Conservation (phyloP, 1,140 invertebrate genomes). For the Holcopasites calliopsidis region DNA sequence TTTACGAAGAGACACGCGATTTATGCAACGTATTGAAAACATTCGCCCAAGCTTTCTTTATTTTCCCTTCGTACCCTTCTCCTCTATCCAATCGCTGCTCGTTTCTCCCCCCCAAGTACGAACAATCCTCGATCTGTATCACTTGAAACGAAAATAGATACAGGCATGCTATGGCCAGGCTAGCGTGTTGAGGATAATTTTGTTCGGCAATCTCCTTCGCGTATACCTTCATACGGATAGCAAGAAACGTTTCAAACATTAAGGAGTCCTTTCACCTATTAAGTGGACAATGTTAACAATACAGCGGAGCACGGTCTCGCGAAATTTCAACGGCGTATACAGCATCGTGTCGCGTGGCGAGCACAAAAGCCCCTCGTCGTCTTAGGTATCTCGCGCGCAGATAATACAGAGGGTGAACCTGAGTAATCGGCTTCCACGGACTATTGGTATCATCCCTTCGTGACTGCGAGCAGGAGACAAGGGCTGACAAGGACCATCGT, state of each 20-base stretch:
- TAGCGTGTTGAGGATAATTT: background rate
- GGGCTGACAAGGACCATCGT: slow-evolving; percentile 38
- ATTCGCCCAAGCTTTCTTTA: slow-evolving; percentile 18
- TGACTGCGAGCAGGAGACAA: slow-evolving; percentile 20
- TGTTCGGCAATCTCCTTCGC: background rate
- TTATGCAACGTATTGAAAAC: slow-evolving; percentile 52
- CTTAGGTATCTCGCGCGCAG: slow-evolving; percentile 29
- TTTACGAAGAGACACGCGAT: slow-evolving; percentile 55
- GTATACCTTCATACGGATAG: background rate
- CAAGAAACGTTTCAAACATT: background rate
- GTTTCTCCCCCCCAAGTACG: background rate
- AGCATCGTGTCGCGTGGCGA: slow-evolving; percentile 14
- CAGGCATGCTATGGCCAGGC: background rate
- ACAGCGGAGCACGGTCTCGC: slow-evolving; percentile 14
- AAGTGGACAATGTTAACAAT: slow-evolving; percentile 60
- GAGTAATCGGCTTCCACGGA: slow-evolving; percentile 45
- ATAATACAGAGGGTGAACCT: slow-evolving; percentile 45
- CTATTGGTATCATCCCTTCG: slow-evolving; percentile 32
- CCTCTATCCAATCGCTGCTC: background rate
- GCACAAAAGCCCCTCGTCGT: slow-evolving; percentile 37
- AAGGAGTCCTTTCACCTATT: slow-evolving; percentile 36
- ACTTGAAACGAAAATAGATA: slow-evolving; percentile 1
- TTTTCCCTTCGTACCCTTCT: background rate
- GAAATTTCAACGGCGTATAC: slow-evolving; percentile 59
- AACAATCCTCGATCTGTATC: background rate